These are phyloP conservation scores for Sebastes fasciatus DNA, from an alignment of 2,113 vertebrate species.

Conservation along the genomic window DNA sequence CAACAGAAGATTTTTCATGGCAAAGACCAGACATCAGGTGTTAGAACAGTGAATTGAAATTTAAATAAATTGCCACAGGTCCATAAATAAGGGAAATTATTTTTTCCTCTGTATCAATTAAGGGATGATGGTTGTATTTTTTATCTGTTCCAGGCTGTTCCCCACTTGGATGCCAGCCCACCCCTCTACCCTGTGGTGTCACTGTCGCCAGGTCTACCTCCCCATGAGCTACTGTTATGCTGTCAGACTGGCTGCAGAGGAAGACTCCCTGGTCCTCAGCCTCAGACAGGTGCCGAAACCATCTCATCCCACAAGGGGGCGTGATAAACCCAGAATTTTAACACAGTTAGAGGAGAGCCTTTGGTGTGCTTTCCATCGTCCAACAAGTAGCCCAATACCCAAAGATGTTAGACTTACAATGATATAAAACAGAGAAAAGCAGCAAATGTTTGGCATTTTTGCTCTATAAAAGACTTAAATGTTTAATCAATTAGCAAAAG, in stretches of 20 bases:
- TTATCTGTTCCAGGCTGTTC: constrained; percentile 86
- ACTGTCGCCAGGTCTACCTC: constrained; percentile 97
- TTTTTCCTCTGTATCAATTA: background rate
- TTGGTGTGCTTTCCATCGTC: background rate
- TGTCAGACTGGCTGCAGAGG: constrained; percentile 84
- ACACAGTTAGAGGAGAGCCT: background rate
- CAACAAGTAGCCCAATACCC: background rate
- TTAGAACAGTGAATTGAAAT: background rate
- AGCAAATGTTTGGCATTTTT: background rate
- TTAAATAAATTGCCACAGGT: too few species aligned
- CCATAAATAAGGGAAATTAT: background rate
- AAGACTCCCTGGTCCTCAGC: constrained; percentile 89
- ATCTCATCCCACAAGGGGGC: constrained; percentile 47
- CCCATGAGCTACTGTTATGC: constrained; percentile 98
- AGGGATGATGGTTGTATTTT: background rate
- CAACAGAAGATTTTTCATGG: background rate
- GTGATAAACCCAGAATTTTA: background rate
- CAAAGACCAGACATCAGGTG: background rate
- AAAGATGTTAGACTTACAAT: background rate
- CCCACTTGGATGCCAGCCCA: constrained; percentile 92
- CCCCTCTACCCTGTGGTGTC: constrained; percentile 95
- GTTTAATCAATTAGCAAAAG: background rate
- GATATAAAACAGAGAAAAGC: background rate
- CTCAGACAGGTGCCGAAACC: constrained; percentile 89
- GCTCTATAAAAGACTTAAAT: background rate